Conservation (phyloP, 2,113 vertebrate species). For the Chionodraco myersi region DNA sequence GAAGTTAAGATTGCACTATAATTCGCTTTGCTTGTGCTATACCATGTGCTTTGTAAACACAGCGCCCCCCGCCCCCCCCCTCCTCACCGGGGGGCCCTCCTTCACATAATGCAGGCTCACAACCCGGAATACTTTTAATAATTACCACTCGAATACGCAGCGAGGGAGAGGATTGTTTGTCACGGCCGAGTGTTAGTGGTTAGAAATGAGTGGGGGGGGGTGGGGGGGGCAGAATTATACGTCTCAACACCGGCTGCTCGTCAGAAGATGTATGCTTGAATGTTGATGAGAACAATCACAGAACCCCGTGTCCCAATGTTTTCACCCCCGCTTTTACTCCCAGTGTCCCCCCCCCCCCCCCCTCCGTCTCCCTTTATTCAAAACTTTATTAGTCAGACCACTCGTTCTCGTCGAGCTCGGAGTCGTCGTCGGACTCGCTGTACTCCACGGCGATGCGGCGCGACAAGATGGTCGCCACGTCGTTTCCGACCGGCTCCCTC, state of each 20-base stretch:
- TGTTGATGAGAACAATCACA: constrained; percentile 24
- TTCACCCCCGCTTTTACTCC: too few relatives aligned
- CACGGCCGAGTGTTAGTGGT: constrained; percentile 41
- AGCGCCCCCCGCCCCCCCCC: constrained; percentile 2
- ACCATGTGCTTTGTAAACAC: constrained; percentile 71
- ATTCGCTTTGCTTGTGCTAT: constrained; percentile 67
- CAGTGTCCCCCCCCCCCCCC: background rate
- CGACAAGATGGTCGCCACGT: constrained; percentile 93
- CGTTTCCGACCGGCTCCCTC: constrained; percentile 92
- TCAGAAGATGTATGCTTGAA: constrained; percentile 4
- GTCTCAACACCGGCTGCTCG: constrained; percentile 14
- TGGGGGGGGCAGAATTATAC: too few relatives aligned
- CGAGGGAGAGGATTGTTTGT: constrained; percentile 41
- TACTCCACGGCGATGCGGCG: constrained; percentile 95
- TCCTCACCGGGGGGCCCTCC: constrained; percentile 18
- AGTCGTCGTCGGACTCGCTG: constrained; percentile 96
- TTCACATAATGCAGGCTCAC: constrained; percentile 2
- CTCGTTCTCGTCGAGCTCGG: constrained; percentile 93
- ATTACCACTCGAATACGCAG: constrained; percentile 19
- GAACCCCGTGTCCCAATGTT: background rate
- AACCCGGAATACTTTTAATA: constrained; percentile 46
- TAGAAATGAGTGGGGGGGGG: background rate
- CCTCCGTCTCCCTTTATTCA: background rate
- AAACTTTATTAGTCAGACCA: constrained; percentile 87
- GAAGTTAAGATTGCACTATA: constrained; percentile 65